Evolutionary conservation across 2,113 vertebrate species (phyloP), one percentile per base, ranked within the genome.

Genomic region (Thalassarche chlororhynchos): DNA sequence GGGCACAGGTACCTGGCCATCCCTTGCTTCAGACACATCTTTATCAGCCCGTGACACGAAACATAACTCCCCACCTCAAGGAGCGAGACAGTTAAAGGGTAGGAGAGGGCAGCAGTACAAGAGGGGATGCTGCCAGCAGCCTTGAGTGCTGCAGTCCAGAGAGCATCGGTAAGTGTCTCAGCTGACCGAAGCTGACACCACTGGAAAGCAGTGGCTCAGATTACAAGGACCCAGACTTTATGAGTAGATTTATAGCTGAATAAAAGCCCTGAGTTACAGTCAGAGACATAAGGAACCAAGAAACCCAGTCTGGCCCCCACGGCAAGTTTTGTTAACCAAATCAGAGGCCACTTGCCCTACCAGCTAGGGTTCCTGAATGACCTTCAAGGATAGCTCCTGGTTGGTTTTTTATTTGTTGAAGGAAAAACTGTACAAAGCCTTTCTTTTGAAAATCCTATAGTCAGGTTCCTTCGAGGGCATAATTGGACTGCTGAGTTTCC

Each of bases 61-160:
- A 25, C 8, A 4, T 0, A 64, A 23, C 8, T 19, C 61, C 40
- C 20, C 3, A 0, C 3, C 31, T 9, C 0, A 0, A 60, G 40
- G 10, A 13, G 14, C 0, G 2, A 38, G 55, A 4, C 6, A 34
- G 31, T 8, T 8, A 6, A 60, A n/a, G 78, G 51, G 58, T 3
- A 51, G 54, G 25, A 29, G 60, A 61, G 57, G 65, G 32, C 80
- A 65, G 32, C 2, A 4, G 12, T 5, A 24, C 20, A 9, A 14
- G 69, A 28, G 62, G 38, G n/a, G 58, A 10, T 18, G 87, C 40
- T 87, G 92, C 60, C 90, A 66, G 72, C 68, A n/a, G 83, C 83
- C 65, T 15, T 5, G 14, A 61, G 75, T 0, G 0, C 62, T 28
- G 46, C 19, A 0, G 13, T 17, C 64, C 65, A 49, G 42, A 18